Evolutionary conservation across 2,113 vertebrate genomes (phyloP), one percentile per base, ranked within the genome.

Genomic region (Halichoeres trimaculatus): DNA sequence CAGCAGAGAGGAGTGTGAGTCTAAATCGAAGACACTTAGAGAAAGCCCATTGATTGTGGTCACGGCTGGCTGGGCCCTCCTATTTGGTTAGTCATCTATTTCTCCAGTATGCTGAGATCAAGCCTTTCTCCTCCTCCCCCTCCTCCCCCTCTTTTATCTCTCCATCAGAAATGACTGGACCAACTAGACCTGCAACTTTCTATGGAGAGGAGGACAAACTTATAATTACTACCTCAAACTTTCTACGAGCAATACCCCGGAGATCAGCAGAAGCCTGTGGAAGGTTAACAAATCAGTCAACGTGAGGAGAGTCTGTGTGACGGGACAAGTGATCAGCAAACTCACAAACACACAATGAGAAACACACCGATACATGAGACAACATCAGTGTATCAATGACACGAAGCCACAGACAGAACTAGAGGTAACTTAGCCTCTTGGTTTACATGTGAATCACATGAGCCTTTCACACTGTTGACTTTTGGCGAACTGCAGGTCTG

Each of bases 71-170:
- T 92, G 92, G 84, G 71, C 76, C 86, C 93, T 92, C 90, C 94
- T 93, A 91, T 95, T 94, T 95, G 92, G 93, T 95, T 94, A 93
- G 90, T 93, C 94, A 94, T 96, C 93, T 93, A 91, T 93, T 95
- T 96, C 95, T 95, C 94, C 76, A 63, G 75, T 87, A 84, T 74
- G 83, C 88, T 80, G 84, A 86, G 86, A 90, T 88, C 87, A 90
- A 84, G 81, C 61, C 69, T 74, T 75, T 74, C 69, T 60, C 36
- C 78, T 76, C 63, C 76, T 40, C 59, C 66, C 70, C 58, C 56
- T 47, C 47, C 64, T 45, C 58, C 61, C 73, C 80, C 64, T 70
- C 66, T 55, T 79, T 73, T 59, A 87, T 86, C 85, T 83, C 86
- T 88, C 81, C 79, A 89, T 87, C 88, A 82, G 54, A 76, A 80